A percentile compares a stretch with the other conserved stretches of the same genome.
phyloP scores from a whole-genome alignment of 92 coral and sea anemone genomes.

The Epizoanthus rinbou region DNA sequence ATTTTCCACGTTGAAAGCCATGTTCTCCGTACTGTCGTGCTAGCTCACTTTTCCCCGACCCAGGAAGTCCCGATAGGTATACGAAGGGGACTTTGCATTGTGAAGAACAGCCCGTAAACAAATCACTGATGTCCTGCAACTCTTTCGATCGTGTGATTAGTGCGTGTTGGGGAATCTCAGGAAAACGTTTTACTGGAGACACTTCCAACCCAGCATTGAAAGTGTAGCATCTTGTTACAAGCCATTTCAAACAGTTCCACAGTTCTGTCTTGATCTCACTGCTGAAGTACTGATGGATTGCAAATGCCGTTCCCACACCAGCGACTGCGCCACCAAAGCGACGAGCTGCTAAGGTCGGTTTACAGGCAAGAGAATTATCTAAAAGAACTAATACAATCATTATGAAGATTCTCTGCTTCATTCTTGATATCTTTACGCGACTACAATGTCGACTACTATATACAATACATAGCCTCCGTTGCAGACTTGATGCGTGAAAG shows the following conservation, averaged over 20 bases:
- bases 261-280: neutral
- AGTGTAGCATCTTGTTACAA: neutral
- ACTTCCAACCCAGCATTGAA: neutral
- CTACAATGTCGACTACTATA: too few relatives aligned
- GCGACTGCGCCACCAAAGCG: neutral
- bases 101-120: neutral
- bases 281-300: neutral
- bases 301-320: neutral
- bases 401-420: neutral
- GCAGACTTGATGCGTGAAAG: too few relatives aligned
- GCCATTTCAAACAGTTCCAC: neutral
- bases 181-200: neutral
- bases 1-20: neutral
- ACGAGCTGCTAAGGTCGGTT: neutral
- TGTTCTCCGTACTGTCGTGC: conserved; percentile 28
- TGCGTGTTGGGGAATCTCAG: neutral
- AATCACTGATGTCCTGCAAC: neutral
- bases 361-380: neutral
- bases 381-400: neutral
- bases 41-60: conserved; percentile 17
- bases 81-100: neutral
- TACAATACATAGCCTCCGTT: too few relatives aligned
- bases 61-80: conserved; percentile 21
- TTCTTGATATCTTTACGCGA: neutral
- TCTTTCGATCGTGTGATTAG: conserved; percentile 3